Evolutionary conservation across 1,140 invertebrate species (phyloP), one percentile per base, ranked within the genome.

Genomic region (Tachypleus tridentatus): DNA sequence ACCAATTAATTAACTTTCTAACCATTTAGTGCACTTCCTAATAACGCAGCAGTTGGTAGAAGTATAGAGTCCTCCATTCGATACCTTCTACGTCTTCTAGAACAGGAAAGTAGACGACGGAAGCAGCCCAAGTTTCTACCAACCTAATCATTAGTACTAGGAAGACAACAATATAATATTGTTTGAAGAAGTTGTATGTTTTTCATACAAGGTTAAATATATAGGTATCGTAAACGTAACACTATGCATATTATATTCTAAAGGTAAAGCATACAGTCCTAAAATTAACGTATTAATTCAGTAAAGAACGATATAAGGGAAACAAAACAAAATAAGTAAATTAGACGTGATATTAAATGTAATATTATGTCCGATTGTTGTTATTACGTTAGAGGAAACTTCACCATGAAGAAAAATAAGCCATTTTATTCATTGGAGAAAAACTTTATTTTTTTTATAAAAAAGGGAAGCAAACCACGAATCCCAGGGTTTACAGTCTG

Each of bases 111-210:
- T 84, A 82, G 74, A 91, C 87, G 11, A 85, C 81, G 5, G 85
- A 82, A 10, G 86, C 82, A 64, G 87, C 89, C 65, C 86, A 84
- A 2, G 86, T 86, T 76, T 93, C 87, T 71, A 93, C 75, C 0
- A 93, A 88, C 70, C 88, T 80, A 6, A 93, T 87, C 49, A 89
- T 89, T 67, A 93, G 80, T 77, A 93, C 90, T 93, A 74, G 29
- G 29, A 29, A 29, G 29, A 29, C 29, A 29, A 29, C 2, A 29
- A 29, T 29, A 29, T 29, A 29, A 29, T 29, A 29, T 29, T 29
- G 29, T 29, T 29, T 29, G 29, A 29, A 29, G 29, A 29, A 29
- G 29, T 2, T 29, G 29, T 29, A 29, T 29, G 29, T 29, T 29
- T 29, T 29, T 29, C 53, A n/a, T 8, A 54, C 53, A n/a, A 54